phyloP scores from a whole-genome alignment of 2,797 vertebrate species.

The Pangasius sanitwongsei region DNA sequence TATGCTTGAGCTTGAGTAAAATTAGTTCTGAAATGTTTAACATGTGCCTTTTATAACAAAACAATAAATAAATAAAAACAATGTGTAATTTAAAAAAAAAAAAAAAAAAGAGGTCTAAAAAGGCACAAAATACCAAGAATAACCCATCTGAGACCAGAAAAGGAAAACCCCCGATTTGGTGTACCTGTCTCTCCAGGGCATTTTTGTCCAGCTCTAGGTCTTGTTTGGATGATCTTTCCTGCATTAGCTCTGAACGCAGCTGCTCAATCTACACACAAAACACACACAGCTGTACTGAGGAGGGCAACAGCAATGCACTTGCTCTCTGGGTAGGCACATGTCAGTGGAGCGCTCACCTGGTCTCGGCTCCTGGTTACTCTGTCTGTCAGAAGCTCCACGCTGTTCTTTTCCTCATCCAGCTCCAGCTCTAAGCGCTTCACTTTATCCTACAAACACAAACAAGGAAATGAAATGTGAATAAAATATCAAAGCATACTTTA shows the following conservation, averaged over 20 bases:
- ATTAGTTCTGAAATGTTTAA: too few relatives aligned
- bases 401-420: conserved; percentile 88
- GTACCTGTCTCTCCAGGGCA: conserved; percentile 87
- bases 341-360: conserved; percentile 72
- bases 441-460: conserved; percentile 82
- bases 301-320: neutral
- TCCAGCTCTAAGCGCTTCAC: conserved; percentile 85
- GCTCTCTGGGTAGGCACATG: neutral
- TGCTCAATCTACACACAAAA: conserved; percentile 81
- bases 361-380: conserved; percentile 86
- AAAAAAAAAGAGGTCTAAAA: too few relatives aligned
- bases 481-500: neutral
- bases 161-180: conserved; percentile 34
- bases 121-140: too few relatives aligned
- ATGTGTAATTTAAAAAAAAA: neutral
- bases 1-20: too few relatives aligned
- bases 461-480: neutral
- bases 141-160: too few relatives aligned
- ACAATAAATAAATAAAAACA: too few relatives aligned
- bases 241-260: conserved; percentile 89
- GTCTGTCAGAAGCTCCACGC: conserved; percentile 86
- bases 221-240: conserved; percentile 89
- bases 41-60: too few relatives aligned
- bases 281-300: neutral
- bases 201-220: conserved; percentile 95